Conservation (phyloP, 2,888 invertebrate species). For the Microctonus brassicae region DNA sequence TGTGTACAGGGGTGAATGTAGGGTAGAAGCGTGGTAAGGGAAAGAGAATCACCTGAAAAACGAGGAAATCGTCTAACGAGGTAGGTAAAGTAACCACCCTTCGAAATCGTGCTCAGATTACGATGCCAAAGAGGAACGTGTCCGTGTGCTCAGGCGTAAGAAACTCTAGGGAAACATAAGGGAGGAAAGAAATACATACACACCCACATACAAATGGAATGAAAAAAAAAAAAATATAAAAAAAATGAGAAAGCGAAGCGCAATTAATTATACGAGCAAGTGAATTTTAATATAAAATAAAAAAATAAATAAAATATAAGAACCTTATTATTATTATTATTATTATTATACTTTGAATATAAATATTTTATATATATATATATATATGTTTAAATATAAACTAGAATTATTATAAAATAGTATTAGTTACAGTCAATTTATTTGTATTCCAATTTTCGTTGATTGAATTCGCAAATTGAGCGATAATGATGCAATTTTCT, state of each 20-base stretch:
- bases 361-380: not conserved
- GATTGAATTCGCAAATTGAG: not conserved
- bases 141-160: conserved; percentile 13
- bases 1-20: not conserved
- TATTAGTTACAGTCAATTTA: not conserved
- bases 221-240: conserved; percentile 2
- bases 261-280: conserved; percentile 16
- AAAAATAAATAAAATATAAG: conserved; percentile 14
- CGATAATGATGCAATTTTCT: not conserved
- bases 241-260: too few relatives aligned
- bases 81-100: conserved; percentile 32
- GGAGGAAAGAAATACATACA: conserved; percentile 6
- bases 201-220: too few relatives aligned
- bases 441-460: not conserved
- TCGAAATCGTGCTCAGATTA: conserved; percentile 29
- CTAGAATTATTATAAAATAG: not conserved
- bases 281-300: conserved; percentile 43
- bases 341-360: not conserved
- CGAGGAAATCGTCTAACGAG: conserved; percentile 37
- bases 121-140: conserved; percentile 10
- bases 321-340: too few relatives aligned
- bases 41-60: conserved; percentile 22
- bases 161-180: conserved; percentile 13
- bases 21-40: conserved; percentile 7
- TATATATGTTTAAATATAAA: not conserved